phyloP scores from a whole-genome alignment of 2,888 invertebrate species.

The Agrochola litura region DNA sequence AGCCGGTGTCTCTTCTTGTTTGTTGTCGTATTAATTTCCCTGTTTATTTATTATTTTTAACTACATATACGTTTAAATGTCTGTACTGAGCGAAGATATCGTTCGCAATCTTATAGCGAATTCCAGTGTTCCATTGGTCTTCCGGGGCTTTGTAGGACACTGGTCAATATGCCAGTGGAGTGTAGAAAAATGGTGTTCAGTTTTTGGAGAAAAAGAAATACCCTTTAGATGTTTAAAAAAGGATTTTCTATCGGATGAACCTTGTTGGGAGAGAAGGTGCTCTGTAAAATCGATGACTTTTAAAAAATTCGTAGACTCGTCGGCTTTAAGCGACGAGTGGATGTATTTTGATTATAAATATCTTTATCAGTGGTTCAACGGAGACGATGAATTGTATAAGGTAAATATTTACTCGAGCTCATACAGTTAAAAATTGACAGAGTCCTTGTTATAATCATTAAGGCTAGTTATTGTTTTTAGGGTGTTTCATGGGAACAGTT shows the following conservation, averaged over 20 bases:
- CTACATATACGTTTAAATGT: constrained; percentile 69
- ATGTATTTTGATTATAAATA: constrained; percentile 97
- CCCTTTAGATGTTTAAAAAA: constrained; percentile 89
- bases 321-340: constrained; percentile 90
- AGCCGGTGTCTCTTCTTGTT: not conserved
- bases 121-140: constrained; percentile 86
- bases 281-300: constrained; percentile 91
- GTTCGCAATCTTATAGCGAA: constrained; percentile 75
- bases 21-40: not conserved
- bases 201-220: constrained; percentile 89
- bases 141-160: constrained; percentile 87
- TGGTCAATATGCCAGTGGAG: constrained; percentile 92
- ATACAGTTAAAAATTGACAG: not conserved
- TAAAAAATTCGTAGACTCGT: constrained; percentile 90
- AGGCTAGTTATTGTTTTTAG: constrained; percentile 63
- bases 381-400: constrained; percentile 90
- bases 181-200: constrained; percentile 90
- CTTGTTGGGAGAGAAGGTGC: constrained; percentile 95
- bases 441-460: constrained; percentile 23
- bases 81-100: constrained; percentile 75
- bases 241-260: constrained; percentile 86
- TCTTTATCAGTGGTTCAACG: constrained; percentile 92
- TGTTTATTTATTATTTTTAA: constrained; percentile 7
- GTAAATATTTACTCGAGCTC: constrained; percentile 75
- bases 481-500: constrained; percentile 91